Conservation (phyloP, 1,140 invertebrate species). For the Ladona fulva region DNA sequence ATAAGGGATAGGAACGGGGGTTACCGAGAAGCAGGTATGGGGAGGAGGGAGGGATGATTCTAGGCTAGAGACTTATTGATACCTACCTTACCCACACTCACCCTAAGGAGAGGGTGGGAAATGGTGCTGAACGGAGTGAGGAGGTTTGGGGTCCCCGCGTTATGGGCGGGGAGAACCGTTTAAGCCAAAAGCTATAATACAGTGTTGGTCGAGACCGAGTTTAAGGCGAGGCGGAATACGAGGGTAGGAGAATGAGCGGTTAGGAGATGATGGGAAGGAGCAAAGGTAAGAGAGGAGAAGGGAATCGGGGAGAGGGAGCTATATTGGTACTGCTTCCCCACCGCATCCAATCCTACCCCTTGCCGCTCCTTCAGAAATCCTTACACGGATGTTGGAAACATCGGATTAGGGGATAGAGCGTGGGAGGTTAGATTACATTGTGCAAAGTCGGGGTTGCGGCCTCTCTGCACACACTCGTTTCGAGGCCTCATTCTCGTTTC, state of each 20-base stretch:
- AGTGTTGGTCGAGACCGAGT: not conserved
- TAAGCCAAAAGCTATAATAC: slow-evolving; percentile 10
- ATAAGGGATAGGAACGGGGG: not conserved
- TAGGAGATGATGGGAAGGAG: not conserved
- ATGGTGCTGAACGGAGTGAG: not conserved
- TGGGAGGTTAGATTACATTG: not conserved
- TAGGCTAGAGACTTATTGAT: not conserved
- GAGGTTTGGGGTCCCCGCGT: not conserved
- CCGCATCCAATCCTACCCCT: not conserved
- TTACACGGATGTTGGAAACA: not conserved
- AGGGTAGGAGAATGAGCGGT: not conserved
- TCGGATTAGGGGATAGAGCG: not conserved
- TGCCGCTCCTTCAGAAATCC: not conserved
- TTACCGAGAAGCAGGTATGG: not conserved
- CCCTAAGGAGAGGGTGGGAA: not conserved
- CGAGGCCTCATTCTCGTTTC: no score
- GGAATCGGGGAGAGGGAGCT: not conserved
- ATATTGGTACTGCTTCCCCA: not conserved
- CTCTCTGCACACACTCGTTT: no score
- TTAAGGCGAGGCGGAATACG: not conserved
- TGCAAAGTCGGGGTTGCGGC: no score
- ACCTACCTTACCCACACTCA: no score
- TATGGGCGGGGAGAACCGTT: not conserved
- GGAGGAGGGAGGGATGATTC: not conserved
- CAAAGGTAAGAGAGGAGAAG: not conserved